A percentile compares a stretch with the other conserved stretches of the same genome.
Evolutionary conservation across 2,797 vertebrate genomes (phyloP).

Genomic region (Synaphobranchus kaupii): DNA sequence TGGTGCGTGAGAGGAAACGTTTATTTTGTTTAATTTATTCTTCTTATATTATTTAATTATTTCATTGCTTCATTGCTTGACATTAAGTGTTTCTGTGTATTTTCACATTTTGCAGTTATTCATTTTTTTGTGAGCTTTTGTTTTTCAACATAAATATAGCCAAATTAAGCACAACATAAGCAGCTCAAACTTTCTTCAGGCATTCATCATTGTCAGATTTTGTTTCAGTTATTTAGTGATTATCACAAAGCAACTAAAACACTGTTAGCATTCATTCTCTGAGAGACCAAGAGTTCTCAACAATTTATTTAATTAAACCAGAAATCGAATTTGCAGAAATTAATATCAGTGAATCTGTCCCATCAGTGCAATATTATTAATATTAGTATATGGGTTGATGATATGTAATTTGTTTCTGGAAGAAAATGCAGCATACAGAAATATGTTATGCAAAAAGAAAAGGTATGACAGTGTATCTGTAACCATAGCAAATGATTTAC

Average conservation of each 20-base stretch:
- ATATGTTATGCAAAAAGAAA: neutral
- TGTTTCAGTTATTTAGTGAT: too few species aligned
- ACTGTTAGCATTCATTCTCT: neutral
- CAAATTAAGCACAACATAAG: neutral
- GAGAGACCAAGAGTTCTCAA: too few species aligned
- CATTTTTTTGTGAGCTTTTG: too few species aligned
- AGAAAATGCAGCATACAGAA: neutral
- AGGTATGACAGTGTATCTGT: neutral
- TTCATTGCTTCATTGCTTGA: neutral
- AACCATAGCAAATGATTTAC: neutral
- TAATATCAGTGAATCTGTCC: neutral
- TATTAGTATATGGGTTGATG: neutral
- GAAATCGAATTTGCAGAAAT: neutral
- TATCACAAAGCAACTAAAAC: too few species aligned
- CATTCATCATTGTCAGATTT: too few species aligned
- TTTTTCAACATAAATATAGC: neutral
- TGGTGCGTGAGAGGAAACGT: neutral
- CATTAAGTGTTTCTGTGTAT: neutral
- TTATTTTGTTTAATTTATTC: neutral
- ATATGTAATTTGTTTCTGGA: neutral
- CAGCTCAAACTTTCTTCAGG: too few species aligned
- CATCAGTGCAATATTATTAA: neutral
- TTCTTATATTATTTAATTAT: neutral
- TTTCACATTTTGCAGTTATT: neutral
- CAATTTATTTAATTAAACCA: neutral